Evolutionary conservation across 1,140 invertebrate genomes (phyloP).

Genomic region (Pristionchus pacificus): DNA sequence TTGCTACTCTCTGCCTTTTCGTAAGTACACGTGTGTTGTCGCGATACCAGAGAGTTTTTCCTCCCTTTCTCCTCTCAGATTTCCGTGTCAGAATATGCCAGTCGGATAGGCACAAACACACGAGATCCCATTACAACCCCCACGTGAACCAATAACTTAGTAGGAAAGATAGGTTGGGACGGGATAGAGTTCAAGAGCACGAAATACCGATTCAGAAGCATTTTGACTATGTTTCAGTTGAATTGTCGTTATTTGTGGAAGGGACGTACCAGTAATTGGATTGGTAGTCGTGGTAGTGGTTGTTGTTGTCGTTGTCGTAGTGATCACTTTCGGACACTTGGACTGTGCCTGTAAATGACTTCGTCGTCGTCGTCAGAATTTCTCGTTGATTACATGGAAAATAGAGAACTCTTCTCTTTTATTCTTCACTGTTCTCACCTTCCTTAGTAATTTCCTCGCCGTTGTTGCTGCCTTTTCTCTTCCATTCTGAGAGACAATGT

Average conservation of each 20-base stretch:
- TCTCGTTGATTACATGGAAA: too few species aligned
- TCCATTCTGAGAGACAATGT: constrained; percentile 52
- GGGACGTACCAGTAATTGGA: constrained; percentile 38
- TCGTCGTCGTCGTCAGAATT: too few species aligned
- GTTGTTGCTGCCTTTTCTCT: constrained; percentile 52
- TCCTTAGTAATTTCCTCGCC: constrained; percentile 47
- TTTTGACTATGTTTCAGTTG: not conserved
- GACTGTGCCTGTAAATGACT: constrained; percentile 9
- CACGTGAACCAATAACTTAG: too few species aligned
- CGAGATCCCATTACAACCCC: too few species aligned
- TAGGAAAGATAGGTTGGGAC: too few species aligned
- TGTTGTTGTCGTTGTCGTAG: constrained; percentile 51
- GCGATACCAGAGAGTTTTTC: too few species aligned
- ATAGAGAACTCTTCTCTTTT: too few species aligned
- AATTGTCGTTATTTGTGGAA: constrained; percentile 2
- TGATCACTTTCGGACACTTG: constrained; percentile 52
- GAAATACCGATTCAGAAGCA: not conserved
- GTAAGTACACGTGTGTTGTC: too few species aligned
- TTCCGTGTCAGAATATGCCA: too few species aligned
- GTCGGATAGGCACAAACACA: too few species aligned
- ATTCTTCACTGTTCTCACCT: not conserved
- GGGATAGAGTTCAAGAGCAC: too few species aligned
- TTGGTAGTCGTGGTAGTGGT: constrained; percentile 41
- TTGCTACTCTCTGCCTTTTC: not conserved
- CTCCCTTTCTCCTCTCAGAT: too few species aligned